Evolutionary conservation across 2,797 vertebrate genomes (phyloP).

Genomic region (Poeciliopsis paucimaculata): DNA sequence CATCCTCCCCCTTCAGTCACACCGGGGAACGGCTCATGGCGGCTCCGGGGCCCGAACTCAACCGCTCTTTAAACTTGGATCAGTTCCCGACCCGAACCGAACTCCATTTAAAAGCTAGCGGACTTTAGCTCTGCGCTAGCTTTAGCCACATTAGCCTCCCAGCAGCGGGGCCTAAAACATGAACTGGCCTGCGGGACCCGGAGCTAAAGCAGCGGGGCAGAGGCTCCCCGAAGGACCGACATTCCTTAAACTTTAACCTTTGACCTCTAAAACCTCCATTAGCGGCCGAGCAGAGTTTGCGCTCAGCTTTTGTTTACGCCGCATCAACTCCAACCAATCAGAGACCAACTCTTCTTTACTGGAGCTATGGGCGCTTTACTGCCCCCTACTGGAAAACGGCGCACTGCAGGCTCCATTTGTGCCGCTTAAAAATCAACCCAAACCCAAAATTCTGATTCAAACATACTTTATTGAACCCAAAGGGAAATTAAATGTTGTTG

Average conservation of each 20-base stretch:
- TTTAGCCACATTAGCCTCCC: constrained; percentile 28
- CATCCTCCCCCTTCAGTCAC: constrained; percentile 90
- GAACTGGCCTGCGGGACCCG: background rate
- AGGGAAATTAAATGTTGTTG: too few species aligned
- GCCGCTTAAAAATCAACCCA: background rate
- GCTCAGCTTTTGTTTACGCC: constrained; percentile 50
- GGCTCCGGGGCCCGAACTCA: constrained; percentile 57
- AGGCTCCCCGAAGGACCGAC: fast-evolving
- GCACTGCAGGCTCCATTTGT: background rate
- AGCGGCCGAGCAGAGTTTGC: background rate
- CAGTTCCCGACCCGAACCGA: background rate
- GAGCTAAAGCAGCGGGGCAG: fast-evolving
- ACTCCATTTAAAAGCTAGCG: background rate
- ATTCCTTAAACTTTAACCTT: background rate
- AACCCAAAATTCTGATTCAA: background rate
- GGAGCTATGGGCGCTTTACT: background rate
- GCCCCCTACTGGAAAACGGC: background rate
- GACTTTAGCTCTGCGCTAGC: background rate
- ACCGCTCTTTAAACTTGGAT: background rate
- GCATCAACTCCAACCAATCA: constrained; percentile 24
- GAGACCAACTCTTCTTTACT: constrained; percentile 12
- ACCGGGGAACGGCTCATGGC: constrained; percentile 88
- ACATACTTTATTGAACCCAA: too few species aligned
- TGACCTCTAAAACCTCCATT: background rate
- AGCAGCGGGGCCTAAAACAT: background rate